Evolutionary conservation across 2,113 vertebrate genomes (phyloP).

Genomic region (Carollia perspicillata): DNA sequence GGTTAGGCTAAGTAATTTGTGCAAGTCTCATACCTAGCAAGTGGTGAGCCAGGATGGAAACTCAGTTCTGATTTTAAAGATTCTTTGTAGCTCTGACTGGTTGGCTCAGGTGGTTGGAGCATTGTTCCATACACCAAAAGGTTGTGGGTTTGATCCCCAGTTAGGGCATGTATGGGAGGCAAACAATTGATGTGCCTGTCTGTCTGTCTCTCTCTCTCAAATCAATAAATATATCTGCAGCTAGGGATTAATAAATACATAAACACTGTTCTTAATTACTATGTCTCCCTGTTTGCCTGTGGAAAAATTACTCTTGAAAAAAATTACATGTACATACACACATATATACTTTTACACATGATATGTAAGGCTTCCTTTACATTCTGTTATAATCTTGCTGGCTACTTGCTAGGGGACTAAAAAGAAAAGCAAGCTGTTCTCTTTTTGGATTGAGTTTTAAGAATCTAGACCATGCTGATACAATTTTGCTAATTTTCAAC

Average conservation of each 20-base stretch:
- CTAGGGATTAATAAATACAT: not conserved
- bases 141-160: no score
- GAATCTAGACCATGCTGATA: not conserved
- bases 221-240: no score
- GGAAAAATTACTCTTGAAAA: not conserved
- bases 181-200: no score
- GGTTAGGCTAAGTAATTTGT: not conserved
- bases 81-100: not conserved
- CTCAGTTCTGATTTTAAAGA: not conserved
- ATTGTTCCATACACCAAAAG: no score
- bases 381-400: not conserved
- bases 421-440: not conserved
- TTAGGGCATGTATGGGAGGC: no score
- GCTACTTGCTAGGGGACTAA: not conserved
- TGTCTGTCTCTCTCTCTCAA: no score
- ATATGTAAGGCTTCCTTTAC: not conserved
- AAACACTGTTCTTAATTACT: not conserved
- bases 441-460: not conserved
- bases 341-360: not conserved
- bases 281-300: not conserved
- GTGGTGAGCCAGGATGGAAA: not conserved
- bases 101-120: no score
- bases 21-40: not conserved
- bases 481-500: slow-evolving; percentile 2
- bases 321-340: not conserved